Evolutionary conservation across 2,888 invertebrate species (phyloP).

Genomic region (Apomyelois bistriatella): DNA sequence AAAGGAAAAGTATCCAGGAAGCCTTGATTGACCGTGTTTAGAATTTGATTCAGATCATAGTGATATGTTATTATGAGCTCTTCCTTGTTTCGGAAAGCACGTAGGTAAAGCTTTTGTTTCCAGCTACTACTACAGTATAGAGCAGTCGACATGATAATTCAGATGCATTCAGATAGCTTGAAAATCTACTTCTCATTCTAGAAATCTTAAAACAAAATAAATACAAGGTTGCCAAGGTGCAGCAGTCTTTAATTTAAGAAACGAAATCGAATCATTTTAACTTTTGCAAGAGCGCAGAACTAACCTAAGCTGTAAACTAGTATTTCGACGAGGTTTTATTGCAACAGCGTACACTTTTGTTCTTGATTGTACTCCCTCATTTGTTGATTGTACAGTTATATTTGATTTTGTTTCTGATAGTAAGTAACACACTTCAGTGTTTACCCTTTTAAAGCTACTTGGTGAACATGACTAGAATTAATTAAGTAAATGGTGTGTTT

Average conservation of each 20-base stretch:
- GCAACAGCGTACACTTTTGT: constrained; percentile 15
- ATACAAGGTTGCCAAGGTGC: constrained; percentile 28
- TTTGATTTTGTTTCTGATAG: constrained; percentile 25
- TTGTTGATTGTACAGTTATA: constrained; percentile 24
- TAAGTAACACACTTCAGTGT: constrained; percentile 15
- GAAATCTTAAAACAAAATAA: constrained; percentile 34
- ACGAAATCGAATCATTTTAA: constrained; percentile 10
- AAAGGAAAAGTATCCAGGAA: no score
- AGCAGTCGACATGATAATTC: no score
- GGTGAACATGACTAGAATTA: background rate
- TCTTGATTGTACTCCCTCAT: constrained; percentile 18
- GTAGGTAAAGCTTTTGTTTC: no score
- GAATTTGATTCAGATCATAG: no score
- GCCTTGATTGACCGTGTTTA: no score
- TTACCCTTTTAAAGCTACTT: constrained; percentile 14
- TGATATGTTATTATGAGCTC: no score
- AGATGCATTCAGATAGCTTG: no score
- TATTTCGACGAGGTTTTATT: constrained; percentile 9
- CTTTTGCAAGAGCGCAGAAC: background rate
- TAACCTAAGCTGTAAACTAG: constrained; percentile 9
- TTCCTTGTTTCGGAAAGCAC: no score
- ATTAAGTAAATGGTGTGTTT: background rate
- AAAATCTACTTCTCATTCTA: no score
- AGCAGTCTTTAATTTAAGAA: constrained; percentile 12
- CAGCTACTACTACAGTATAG: no score